Percentiles rank a stretch among this genome's conserved stretches.
Evolutionary conservation across 2,797 vertebrate species (phyloP).

Genomic region (Aphelocoma californica): DNA sequence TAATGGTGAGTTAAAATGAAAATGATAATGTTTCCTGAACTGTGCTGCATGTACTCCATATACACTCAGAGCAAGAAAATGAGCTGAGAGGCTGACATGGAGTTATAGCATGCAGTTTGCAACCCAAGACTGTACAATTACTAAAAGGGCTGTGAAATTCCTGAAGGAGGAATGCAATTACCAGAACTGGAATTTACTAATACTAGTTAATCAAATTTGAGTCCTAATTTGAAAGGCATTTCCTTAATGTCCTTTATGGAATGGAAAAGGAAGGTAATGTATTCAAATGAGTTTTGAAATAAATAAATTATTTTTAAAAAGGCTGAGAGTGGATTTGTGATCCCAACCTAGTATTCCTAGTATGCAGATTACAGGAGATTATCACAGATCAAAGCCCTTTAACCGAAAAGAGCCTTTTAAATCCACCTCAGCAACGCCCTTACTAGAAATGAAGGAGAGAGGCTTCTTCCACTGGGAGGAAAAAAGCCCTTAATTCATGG

Average conservation of each 20-base stretch:
- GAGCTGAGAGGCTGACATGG: background rate
- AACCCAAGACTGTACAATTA: background rate
- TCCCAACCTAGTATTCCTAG: background rate
- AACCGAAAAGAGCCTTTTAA: conserved; percentile 13
- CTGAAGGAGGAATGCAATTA: background rate
- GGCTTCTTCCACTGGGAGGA: background rate
- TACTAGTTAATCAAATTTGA: conserved; percentile 3
- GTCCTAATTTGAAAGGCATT: background rate
- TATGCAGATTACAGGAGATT: conserved; percentile 5
- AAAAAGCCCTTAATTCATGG: conserved; percentile 40
- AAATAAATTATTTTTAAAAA: background rate
- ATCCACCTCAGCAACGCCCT: background rate
- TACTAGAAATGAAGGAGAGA: conserved; percentile 22
- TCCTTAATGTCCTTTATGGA: background rate
- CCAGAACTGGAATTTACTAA: background rate
- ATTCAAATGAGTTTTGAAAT: background rate
- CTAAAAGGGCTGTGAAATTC: background rate
- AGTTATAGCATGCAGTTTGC: background rate
- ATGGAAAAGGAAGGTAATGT: background rate
- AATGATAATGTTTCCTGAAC: background rate
- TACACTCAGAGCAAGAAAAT: background rate
- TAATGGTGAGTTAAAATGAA: background rate
- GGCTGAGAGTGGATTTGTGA: background rate
- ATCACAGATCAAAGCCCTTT: background rate
- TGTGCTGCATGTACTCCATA: background rate